Evolutionary conservation across 2,888 invertebrate genomes (phyloP).

Genomic region (Mamestra brassicae): DNA sequence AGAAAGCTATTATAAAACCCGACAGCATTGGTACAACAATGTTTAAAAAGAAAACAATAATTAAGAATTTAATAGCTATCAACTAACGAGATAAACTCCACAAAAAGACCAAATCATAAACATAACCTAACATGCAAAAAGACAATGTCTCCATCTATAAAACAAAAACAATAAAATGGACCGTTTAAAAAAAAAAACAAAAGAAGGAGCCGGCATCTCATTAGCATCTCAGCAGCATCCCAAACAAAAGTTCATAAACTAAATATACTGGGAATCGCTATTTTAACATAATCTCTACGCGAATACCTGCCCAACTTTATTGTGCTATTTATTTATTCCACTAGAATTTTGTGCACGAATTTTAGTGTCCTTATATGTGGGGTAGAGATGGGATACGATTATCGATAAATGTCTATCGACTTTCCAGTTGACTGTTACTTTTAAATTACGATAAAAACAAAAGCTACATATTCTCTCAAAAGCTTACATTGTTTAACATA

Average conservation of each 20-base stretch:
- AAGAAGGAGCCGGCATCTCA: conserved; percentile 52
- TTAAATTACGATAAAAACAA: too few relatives aligned
- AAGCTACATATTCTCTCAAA: too few relatives aligned
- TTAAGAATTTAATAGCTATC: background rate
- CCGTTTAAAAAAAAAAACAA: conserved; percentile 37
- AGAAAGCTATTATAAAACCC: background rate
- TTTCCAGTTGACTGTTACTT: background rate
- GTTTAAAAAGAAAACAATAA: background rate
- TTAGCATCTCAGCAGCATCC: conserved; percentile 59
- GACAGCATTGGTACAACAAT: background rate
- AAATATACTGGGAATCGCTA: conserved; percentile 65
- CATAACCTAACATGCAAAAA: background rate
- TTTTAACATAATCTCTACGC: conserved; percentile 66
- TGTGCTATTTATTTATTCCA: conserved; percentile 69
- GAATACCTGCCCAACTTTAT: conserved; percentile 69
- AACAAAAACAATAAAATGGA: conserved; percentile 45
- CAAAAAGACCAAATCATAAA: background rate
- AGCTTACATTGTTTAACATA: background rate
- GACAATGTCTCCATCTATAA: conserved; percentile 18
- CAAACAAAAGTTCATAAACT: conserved; percentile 62
- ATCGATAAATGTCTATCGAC: conserved; percentile 41
- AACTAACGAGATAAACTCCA: background rate
- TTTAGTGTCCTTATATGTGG: conserved; percentile 69
- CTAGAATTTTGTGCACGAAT: conserved; percentile 69
- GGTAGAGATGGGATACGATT: conserved; percentile 48